Evolutionary conservation across 2,113 vertebrate species (phyloP).

Genomic region (Sapayoa aenigma): DNA sequence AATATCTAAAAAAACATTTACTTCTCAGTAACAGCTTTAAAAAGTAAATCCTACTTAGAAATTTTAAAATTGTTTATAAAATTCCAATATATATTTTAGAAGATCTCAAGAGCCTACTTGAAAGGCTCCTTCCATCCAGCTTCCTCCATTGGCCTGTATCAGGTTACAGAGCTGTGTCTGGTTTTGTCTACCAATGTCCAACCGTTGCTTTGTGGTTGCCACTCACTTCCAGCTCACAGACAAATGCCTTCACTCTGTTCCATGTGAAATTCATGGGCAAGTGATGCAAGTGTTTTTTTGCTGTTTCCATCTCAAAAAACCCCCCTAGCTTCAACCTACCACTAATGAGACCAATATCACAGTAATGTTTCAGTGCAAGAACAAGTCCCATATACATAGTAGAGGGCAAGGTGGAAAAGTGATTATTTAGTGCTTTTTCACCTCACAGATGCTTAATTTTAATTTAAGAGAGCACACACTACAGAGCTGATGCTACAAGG

Average conservation of each 20-base stretch:
- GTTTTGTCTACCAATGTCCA: neutral
- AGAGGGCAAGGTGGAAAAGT: neutral
- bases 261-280: neutral
- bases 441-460: neutral
- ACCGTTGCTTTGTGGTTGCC: neutral
- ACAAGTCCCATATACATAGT: rapidly evolving
- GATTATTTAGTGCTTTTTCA: neutral
- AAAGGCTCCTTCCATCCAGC: neutral
- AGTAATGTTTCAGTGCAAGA: neutral
- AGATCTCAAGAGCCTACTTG: neutral
- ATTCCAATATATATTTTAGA: neutral
- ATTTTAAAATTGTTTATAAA: neutral
- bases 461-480: neutral
- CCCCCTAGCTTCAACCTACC: neutral
- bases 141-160: neutral
- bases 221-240: neutral
- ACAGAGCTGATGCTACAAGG: neutral
- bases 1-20: neutral
- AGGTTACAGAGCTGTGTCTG: neutral
- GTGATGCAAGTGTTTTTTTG: neutral
- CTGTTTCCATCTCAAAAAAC: neutral
- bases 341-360: neutral
- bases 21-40: neutral
- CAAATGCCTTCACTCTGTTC: neutral
- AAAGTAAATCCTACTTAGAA: neutral